Evolutionary conservation across 2,113 vertebrate species (phyloP).

Genomic region (Cepphus grylle): DNA sequence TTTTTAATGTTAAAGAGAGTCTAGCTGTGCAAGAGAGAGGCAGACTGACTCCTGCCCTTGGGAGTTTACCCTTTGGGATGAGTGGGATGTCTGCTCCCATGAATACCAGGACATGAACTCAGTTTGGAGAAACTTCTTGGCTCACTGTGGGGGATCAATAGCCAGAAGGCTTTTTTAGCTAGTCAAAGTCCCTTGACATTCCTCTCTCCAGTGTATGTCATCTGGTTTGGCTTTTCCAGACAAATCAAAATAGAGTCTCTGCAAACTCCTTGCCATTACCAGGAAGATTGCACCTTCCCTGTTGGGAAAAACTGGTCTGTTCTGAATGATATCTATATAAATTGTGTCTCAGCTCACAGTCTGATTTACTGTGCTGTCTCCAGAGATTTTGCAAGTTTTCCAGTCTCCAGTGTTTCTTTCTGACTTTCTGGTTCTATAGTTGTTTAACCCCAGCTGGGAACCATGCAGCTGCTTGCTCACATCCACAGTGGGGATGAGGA

Average conservation of each 20-base stretch:
- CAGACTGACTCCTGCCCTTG: neutral
- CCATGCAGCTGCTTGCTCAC: neutral
- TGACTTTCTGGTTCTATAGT: neutral
- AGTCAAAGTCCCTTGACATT: neutral
- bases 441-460: neutral
- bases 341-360: neutral
- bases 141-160: neutral
- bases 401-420: neutral
- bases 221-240: neutral
- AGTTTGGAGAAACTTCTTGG: neutral
- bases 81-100: accelerated
- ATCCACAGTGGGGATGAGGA: neutral
- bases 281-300: neutral
- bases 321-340: neutral
- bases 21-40: neutral
- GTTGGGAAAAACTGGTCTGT: neutral
- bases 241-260: neutral
- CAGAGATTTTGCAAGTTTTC: neutral
- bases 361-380: neutral
- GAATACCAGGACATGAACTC: neutral
- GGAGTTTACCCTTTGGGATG: neutral
- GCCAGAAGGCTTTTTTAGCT: neutral
- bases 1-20: neutral
- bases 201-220: neutral
- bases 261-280: neutral